Base-by-base conservation (phyloP, 2,888 invertebrate genomes). In the Dicranocentrus wangi region DNA sequence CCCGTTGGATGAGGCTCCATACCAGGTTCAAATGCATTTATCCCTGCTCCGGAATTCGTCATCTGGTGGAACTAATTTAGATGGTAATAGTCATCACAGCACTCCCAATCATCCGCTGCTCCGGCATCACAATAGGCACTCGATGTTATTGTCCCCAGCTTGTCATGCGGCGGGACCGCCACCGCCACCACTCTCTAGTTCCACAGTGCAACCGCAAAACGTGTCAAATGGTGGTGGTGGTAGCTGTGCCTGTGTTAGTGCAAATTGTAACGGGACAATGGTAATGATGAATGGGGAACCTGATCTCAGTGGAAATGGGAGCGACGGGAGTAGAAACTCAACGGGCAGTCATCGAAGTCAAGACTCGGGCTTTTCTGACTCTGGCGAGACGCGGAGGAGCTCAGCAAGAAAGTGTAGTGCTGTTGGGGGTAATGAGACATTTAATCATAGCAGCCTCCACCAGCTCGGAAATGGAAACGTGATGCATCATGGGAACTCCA, bases 311-410 rank as follows among this genome's bases (percentile, higher is more conserved):
- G 84, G 82, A 60, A 47, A 78, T 65, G 66, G 81, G n/a, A 79
- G 82, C 53, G 86, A 85, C 47, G 87, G 83, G 47, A 85, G 85
- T 76, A 82, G 85, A 10, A 86, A 84, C 81, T 85, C 86, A 68
- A 87, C 88, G 17, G 88, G 88, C 15, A 85, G 93, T 88, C 93
- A 93, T 83, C 92, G 93, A 82, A 94, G 94, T 87, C 93, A 93
- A 88, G 94, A 94, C 88, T 94, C 94, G 0, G 94, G 94, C 0
- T 94, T 94, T 88, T 94, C 94, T 0, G 94, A 94, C 87, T 93
- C 93, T 0, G 94, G 94, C 68, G 86, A 87, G 69, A 82, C 82
- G n/a, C 60, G 58, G 66, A 51, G 32, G 69, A 60, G 21, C 19
- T 42, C 19, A 8, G 28, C 25, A 19, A 61, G 58, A 15, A 60